Evolutionary conservation across 2,113 vertebrate species (phyloP).

Genomic region (Setophaga kirtlandii): DNA sequence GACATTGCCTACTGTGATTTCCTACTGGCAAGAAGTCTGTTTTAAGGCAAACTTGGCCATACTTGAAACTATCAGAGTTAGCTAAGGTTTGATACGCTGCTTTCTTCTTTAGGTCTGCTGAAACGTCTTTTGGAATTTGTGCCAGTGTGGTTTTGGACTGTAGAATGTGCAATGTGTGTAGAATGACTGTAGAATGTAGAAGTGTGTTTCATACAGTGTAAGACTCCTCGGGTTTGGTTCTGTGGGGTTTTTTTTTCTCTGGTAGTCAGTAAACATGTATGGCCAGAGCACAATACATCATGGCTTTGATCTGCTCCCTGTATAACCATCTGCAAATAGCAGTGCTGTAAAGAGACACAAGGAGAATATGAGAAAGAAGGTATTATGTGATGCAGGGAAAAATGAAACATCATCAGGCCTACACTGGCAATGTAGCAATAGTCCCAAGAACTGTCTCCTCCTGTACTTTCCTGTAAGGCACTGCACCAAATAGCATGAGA

Average conservation of each 20-base stretch:
- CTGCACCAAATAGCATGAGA: neutral
- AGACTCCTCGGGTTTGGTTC: neutral
- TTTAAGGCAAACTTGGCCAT: neutral
- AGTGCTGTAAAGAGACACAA: neutral
- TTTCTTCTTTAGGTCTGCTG: neutral
- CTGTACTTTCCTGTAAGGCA: neutral
- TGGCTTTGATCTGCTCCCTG: neutral
- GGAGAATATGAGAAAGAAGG: neutral
- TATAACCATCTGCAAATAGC: neutral
- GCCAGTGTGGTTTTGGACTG: neutral
- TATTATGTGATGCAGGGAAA: neutral
- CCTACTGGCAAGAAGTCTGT: neutral
- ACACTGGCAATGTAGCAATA: neutral
- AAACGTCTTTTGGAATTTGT: neutral
- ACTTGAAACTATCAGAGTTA: neutral
- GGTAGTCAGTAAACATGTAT: rapidly evolving
- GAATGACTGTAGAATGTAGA: neutral
- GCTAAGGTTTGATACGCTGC: neutral
- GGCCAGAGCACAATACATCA: neutral
- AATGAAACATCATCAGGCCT: neutral
- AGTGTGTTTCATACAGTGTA: neutral
- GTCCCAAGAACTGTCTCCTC: neutral
- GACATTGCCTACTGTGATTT: slow-evolving; percentile 14
- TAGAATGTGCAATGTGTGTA: neutral
- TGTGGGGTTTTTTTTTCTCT: neutral